Evolutionary conservation across 2,888 invertebrate species (phyloP).

Genomic region (Apotomis betuletana): DNA sequence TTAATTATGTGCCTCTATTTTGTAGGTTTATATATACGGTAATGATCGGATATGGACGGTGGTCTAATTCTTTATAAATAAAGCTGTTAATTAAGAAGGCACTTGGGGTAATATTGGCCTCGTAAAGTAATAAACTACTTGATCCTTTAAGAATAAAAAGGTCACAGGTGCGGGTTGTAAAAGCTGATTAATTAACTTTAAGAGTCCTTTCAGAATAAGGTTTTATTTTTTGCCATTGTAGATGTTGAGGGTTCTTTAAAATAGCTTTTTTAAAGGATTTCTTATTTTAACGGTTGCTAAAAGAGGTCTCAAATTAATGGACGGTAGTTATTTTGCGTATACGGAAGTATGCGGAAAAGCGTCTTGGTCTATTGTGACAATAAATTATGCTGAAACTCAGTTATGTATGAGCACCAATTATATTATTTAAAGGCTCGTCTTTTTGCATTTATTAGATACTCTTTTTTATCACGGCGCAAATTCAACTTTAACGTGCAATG

Average conservation of each 20-base stretch:
- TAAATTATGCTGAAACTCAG: no score
- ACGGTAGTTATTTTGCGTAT: no score
- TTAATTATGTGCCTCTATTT: conserved; percentile 80
- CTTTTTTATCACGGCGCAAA: no score
- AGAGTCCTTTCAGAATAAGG: conserved; percentile 25
- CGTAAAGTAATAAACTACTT: conserved; percentile 80
- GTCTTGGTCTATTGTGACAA: no score
- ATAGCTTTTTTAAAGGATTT: background rate
- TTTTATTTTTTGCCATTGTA: conserved; percentile 21
- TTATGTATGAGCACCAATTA: no score
- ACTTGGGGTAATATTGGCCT: conserved; percentile 69
- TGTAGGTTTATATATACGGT: conserved; percentile 67
- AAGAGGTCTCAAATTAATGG: no score
- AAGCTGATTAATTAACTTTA: conserved; percentile 38
- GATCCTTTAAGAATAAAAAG: conserved; percentile 61
- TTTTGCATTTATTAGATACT: no score
- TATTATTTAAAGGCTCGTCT: no score
- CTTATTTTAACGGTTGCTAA: background rate
- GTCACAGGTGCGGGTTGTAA: conserved; percentile 46
- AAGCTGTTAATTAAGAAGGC: conserved; percentile 76
- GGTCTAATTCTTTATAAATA: conserved; percentile 79
- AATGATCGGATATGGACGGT: conserved; percentile 68
- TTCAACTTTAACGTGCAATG: no score
- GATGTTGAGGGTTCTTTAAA: background rate
- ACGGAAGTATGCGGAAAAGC: no score